phyloP scores from a whole-genome alignment of 1,140 invertebrate genomes.

The Drosophila murphyi region DNA sequence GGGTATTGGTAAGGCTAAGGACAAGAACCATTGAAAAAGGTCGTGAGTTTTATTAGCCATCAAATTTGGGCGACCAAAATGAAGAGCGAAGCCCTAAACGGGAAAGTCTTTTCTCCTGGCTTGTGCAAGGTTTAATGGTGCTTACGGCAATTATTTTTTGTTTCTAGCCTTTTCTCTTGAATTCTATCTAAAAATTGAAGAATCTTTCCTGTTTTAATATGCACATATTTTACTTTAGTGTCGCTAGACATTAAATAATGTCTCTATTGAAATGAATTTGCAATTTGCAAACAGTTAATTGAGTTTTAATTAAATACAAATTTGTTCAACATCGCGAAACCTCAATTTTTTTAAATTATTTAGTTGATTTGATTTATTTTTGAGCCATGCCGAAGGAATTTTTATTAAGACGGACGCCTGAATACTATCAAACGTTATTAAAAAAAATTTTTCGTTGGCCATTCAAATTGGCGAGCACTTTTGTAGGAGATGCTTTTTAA shows the following conservation, averaged over 20 bases:
- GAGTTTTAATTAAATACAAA: not conserved
- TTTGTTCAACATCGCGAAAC: not conserved
- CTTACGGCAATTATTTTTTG: constrained; percentile 55
- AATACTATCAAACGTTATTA: not conserved
- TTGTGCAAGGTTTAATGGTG: constrained; percentile 35
- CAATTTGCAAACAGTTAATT: not conserved
- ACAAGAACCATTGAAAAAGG: not conserved
- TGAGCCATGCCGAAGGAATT: not conserved
- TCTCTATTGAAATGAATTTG: not conserved
- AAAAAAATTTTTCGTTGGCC: not conserved
- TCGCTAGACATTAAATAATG: not conserved
- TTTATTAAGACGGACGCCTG: not conserved
- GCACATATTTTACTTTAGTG: not conserved
- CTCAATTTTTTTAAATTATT: not conserved
- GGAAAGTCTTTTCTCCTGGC: not conserved
- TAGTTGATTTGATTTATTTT: not conserved
- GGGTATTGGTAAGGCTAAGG: not conserved
- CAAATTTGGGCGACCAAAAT: not conserved
- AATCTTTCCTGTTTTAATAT: constrained; percentile 8
- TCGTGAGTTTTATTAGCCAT: constrained; percentile 4
- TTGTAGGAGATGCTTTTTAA: not conserved
- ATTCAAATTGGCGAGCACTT: no score
- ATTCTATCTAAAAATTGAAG: not conserved
- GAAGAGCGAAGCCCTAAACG: not conserved
- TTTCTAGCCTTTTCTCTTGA: constrained; percentile 2